Conservation (phyloP, 2,797 vertebrate genomes). For the Alauda arvensis region DNA sequence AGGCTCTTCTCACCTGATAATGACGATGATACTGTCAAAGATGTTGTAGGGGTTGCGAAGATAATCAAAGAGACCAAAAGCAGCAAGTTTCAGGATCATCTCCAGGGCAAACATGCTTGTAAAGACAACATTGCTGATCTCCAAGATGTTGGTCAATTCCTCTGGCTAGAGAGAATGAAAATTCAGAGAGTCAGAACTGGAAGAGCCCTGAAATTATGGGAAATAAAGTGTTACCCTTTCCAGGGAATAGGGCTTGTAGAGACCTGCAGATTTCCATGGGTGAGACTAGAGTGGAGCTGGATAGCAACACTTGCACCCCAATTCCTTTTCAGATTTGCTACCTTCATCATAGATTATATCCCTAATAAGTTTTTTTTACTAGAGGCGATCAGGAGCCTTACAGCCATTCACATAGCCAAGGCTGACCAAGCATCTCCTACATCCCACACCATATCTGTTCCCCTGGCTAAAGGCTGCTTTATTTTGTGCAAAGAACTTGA, state of each 20-base stretch:
- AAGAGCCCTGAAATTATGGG: slow-evolving; percentile 9
- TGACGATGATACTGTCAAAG: slow-evolving; percentile 93
- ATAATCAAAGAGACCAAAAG: slow-evolving; percentile 91
- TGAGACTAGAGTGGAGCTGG: not conserved
- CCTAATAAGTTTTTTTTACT: not conserved
- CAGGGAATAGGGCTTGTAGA: not conserved
- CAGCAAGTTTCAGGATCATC: slow-evolving; percentile 94
- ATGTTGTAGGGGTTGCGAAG: slow-evolving; percentile 94
- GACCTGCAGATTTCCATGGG: not conserved
- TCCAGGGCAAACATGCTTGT: slow-evolving; percentile 97
- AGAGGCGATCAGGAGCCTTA: not conserved
- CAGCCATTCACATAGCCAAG: not conserved
- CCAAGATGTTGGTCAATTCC: slow-evolving; percentile 91
- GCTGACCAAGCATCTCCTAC: not conserved
- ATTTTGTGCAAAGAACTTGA: not conserved
- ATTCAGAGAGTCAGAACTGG: slow-evolving; percentile 60
- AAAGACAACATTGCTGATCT: slow-evolving; percentile 97
- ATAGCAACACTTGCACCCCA: not conserved
- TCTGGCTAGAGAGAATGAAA: slow-evolving; percentile 80
- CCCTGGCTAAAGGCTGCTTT: not conserved
- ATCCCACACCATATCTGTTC: not conserved
- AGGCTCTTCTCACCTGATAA: slow-evolving; percentile 84
- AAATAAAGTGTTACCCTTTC: not conserved
- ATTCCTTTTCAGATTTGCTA: not conserved
- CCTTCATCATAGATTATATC: not conserved